Conservation (phyloP, 2,797 vertebrate species). For the Simalia tracyae region DNA sequence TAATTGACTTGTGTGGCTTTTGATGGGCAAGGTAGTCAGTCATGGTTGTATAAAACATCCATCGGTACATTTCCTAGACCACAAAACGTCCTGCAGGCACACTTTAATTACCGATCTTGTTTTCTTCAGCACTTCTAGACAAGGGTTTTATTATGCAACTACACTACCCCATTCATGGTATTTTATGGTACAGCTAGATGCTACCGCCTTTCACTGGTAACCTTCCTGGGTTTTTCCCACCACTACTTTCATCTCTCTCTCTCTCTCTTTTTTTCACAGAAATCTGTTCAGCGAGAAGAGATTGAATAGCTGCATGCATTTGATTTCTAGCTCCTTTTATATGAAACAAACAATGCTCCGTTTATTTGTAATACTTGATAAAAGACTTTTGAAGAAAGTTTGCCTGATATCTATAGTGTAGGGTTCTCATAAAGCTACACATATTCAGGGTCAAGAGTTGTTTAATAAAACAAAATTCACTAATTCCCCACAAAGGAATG, state of each 20-base stretch:
- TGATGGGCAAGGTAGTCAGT: constrained; percentile 15
- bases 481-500: background rate
- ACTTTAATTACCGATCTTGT: background rate
- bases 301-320: background rate
- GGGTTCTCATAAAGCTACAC: background rate
- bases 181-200: background rate
- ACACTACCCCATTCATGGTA: background rate
- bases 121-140: background rate
- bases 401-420: background rate
- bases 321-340: background rate
- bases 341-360: background rate
- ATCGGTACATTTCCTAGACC: constrained; percentile 40
- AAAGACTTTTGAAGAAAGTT: background rate
- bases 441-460: background rate
- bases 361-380: background rate
- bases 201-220: background rate
- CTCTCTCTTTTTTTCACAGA: background rate
- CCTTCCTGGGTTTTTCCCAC: background rate
- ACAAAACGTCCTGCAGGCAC: constrained; percentile 45
- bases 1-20: constrained; percentile 62
- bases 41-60: constrained; percentile 20
- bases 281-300: background rate
- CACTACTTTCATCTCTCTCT: background rate
- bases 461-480: background rate
- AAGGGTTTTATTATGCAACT: background rate